A percentile compares a stretch with the other conserved stretches of the same genome.
phyloP scores from a whole-genome alignment of 2,888 invertebrate species.

The Tortricodes alternella region DNA sequence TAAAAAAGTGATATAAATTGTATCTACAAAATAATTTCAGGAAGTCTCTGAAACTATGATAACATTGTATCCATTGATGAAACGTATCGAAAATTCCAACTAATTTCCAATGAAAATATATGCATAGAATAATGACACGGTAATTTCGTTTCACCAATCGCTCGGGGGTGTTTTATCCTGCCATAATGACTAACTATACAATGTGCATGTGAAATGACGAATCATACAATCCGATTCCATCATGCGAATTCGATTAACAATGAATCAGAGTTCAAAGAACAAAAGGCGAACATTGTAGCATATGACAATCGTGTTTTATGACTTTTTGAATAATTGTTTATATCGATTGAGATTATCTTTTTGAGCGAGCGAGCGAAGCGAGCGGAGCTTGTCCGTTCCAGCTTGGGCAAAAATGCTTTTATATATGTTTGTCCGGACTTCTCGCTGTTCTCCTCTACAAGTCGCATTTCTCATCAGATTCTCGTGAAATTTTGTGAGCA shows the following conservation, averaged over 20 bases:
- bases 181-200: conserved; percentile 14
- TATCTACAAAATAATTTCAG: too few relatives aligned
- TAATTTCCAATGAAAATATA: conserved; percentile 22
- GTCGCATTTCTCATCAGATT: too few relatives aligned
- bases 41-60: too few relatives aligned
- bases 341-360: too few relatives aligned
- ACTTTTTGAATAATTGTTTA: too few relatives aligned
- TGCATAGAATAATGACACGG: conserved; percentile 22
- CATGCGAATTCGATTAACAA: background rate
- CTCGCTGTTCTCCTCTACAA: too few relatives aligned
- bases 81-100: conserved; percentile 7
- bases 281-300: background rate
- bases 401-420: too few relatives aligned
- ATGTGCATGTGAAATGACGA: conserved; percentile 8
- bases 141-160: conserved; percentile 24
- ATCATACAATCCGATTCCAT: background rate
- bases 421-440: too few relatives aligned
- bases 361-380: too few relatives aligned
- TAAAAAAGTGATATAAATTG: too few relatives aligned
- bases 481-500: too few relatives aligned
- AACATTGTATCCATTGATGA: background rate
- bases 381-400: too few relatives aligned
- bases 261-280: background rate
- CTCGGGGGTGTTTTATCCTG: conserved; percentile 15
- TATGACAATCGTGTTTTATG: background rate